phyloP scores from a whole-genome alignment of 2,113 vertebrate species.

The Cynocephalus volans region DNA sequence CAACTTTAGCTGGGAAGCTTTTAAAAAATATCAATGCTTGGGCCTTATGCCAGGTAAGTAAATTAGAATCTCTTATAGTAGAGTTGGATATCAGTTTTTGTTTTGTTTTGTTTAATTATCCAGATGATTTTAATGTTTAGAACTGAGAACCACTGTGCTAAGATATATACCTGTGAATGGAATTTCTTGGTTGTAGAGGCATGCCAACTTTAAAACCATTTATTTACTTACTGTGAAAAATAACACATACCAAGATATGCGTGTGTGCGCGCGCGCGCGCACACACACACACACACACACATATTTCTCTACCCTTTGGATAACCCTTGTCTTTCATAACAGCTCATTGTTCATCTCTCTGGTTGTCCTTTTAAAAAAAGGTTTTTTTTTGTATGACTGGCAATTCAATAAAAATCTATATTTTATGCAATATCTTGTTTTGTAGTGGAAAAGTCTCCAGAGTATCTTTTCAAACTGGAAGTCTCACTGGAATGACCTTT shows the following conservation, averaged over 20 bases:
- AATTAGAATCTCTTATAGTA: neutral
- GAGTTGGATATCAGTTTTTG: neutral
- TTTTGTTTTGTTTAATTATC: neutral
- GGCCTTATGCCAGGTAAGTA: neutral
- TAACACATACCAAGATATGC: neutral
- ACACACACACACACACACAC: neutral
- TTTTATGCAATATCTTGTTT: conserved; percentile 42
- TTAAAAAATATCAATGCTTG: neutral
- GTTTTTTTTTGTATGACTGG: neutral
- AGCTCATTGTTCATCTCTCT: neutral
- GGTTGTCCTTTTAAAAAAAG: neutral
- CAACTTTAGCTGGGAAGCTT: neutral
- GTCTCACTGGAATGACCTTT: neutral
- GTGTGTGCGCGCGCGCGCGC: too few species aligned
- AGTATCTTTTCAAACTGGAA: conserved; percentile 9
- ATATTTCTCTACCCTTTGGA: neutral
- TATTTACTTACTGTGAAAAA: neutral
- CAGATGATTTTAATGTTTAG: conserved; percentile 12
- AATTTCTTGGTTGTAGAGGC: neutral
- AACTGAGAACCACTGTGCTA: neutral
- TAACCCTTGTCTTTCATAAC: neutral
- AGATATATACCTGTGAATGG: neutral
- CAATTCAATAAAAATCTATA: neutral
- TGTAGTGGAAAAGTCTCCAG: neutral
- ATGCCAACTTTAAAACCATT: neutral